Evolutionary conservation across 2,888 invertebrate species (phyloP).

Genomic region (Deilephila porcellus): DNA sequence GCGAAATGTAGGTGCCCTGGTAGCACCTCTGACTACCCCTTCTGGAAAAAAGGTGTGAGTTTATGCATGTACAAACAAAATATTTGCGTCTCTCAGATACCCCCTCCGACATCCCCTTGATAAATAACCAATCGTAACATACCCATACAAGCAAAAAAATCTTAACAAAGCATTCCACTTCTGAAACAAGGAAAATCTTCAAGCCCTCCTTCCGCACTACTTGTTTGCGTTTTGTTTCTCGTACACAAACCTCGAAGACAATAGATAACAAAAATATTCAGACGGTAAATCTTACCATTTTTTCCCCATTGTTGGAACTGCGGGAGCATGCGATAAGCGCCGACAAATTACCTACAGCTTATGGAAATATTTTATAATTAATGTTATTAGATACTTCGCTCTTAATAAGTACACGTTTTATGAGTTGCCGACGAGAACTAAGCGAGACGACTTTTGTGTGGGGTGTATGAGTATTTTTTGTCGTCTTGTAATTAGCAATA

Average conservation of each 20-base stretch:
- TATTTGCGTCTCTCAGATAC: too few species aligned
- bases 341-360: constrained; percentile 21
- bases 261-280: constrained; percentile 45
- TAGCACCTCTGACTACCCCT: too few species aligned
- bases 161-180: constrained; percentile 36
- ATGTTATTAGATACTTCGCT: too few species aligned
- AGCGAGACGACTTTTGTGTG: too few species aligned
- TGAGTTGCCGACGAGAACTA: too few species aligned
- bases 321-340: constrained; percentile 20
- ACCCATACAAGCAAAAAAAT: constrained; percentile 10
- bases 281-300: constrained; percentile 41
- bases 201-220: constrained; percentile 47
- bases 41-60: too few species aligned
- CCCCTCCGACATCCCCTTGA: too few species aligned
- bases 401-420: too few species aligned
- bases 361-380: not conserved
- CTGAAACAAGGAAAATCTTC: constrained; percentile 38
- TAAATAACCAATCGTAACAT: not conserved
- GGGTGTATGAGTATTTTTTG: too few species aligned
- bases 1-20: too few species aligned
- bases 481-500: too few species aligned
- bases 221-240: constrained; percentile 45
- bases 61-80: too few species aligned
- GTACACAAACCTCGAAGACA: constrained; percentile 46
- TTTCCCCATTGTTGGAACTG: constrained; percentile 13